Percentiles rank a stretch among this genome's conserved stretches.
Evolutionary conservation across 2,797 vertebrate species (phyloP).

Genomic region (Rhabdophis nuchalis): DNA sequence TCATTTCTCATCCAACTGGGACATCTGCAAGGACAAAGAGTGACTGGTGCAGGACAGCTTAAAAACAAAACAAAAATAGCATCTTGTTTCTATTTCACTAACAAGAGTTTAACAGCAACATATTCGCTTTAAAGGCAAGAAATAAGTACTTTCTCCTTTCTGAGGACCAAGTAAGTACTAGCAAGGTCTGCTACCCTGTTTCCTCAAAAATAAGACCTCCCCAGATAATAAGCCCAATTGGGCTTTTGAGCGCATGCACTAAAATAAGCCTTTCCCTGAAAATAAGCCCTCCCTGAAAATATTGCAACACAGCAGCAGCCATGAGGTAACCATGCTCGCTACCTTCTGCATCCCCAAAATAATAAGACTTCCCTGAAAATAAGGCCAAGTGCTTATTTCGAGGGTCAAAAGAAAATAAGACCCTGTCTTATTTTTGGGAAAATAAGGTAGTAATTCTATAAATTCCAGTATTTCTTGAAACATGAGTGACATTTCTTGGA

Average conservation of each 20-base stretch:
- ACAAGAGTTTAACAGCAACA: background rate
- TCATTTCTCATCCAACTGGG: constrained; percentile 42
- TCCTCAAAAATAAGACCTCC: too few species aligned
- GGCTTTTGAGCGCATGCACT: too few species aligned
- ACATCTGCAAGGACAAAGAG: background rate
- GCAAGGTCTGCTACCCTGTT: background rate
- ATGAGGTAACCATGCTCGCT: too few species aligned
- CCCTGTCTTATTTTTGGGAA: too few species aligned
- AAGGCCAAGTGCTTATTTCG: too few species aligned
- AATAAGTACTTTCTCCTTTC: background rate
- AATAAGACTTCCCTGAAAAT: too few species aligned
- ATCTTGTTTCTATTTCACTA: constrained; percentile 22
- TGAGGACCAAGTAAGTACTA: background rate
- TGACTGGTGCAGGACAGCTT: constrained; percentile 20
- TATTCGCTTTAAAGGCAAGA: background rate
- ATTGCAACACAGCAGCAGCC: too few species aligned
- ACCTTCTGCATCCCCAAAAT: too few species aligned
- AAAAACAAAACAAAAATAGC: constrained; percentile 40
- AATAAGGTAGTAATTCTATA: background rate
- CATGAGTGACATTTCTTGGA: background rate
- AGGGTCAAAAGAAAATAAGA: too few species aligned
- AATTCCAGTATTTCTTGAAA: constrained; percentile 1
- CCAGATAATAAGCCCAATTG: too few species aligned
- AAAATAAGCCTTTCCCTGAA: too few species aligned
- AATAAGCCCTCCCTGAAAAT: too few species aligned